Evolutionary conservation across 2,797 vertebrate genomes (phyloP).

Genomic region (Oreochromis grahami): DNA sequence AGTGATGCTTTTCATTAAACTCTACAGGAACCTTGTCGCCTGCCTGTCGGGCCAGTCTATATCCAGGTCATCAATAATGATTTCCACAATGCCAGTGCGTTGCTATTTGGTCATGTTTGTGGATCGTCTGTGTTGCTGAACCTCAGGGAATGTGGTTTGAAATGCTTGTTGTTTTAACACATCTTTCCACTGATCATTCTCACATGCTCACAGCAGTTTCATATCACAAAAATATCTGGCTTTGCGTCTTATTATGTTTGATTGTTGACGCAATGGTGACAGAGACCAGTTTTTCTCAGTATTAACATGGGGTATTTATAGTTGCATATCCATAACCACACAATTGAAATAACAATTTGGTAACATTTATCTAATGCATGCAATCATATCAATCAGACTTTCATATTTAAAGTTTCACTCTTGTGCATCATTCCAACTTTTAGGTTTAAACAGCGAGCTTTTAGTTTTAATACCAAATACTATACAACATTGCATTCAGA

Average conservation of each 20-base stretch:
- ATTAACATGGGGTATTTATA: neutral
- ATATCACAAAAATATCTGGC: neutral
- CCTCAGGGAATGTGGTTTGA: neutral
- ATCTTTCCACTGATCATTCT: neutral
- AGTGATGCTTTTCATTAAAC: constrained; percentile 68
- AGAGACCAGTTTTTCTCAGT: neutral
- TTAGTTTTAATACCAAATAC: neutral
- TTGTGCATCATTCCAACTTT: neutral
- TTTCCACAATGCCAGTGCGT: constrained; percentile 18
- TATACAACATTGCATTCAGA: neutral
- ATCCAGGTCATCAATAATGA: constrained; percentile 52
- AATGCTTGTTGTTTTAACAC: neutral
- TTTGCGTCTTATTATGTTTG: neutral
- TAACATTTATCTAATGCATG: neutral
- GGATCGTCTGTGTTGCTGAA: neutral
- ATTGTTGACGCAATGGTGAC: neutral
- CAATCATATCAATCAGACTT: neutral
- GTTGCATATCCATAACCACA: neutral
- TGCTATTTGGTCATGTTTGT: constrained; percentile 21
- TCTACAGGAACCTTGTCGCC: constrained; percentile 55
- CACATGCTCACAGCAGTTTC: neutral
- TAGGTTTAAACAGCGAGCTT: neutral
- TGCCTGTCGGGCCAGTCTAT: constrained; percentile 48
- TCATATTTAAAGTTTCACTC: neutral
- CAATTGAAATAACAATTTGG: neutral